Conservation (phyloP, 2,797 vertebrate genomes). For the Anguilla anguilla region DNA sequence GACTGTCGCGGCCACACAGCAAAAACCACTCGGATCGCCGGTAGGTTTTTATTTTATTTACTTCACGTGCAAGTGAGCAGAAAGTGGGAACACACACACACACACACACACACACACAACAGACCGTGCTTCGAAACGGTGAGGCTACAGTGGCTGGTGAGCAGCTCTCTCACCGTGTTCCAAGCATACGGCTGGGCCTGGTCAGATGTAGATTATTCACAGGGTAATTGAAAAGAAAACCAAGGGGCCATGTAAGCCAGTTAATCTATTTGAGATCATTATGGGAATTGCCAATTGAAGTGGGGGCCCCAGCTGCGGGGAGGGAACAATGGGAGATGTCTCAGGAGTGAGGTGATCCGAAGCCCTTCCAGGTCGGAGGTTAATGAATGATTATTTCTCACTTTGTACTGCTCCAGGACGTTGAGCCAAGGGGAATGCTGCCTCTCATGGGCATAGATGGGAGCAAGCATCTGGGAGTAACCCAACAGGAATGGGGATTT, state of each 20-base stretch:
- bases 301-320: slow-evolving; percentile 63
- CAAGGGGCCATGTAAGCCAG: slow-evolving; percentile 63
- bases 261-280: slow-evolving; percentile 83
- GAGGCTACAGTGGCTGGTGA: neutral
- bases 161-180: slow-evolving; percentile 41
- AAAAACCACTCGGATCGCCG: slow-evolving; percentile 64
- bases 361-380: slow-evolving; percentile 63
- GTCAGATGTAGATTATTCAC: slow-evolving; percentile 63
- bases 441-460: slow-evolving; percentile 10
- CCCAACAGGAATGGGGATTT: neutral
- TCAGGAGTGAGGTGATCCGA: slow-evolving; percentile 51
- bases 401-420: slow-evolving; percentile 75
- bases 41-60: slow-evolving; percentile 67
- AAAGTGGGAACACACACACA: slow-evolving; percentile 21
- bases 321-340: slow-evolving; percentile 30
- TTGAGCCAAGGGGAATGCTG: slow-evolving; percentile 59
- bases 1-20: slow-evolving; percentile 68
- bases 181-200: slow-evolving; percentile 54
- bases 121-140: neutral
- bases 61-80: slow-evolving; percentile 39
- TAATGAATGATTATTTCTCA: slow-evolving; percentile 86
- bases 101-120: slow-evolving; percentile 34
- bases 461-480: neutral
- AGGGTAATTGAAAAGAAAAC: slow-evolving; percentile 79
- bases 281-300: slow-evolving; percentile 69